Evolutionary conservation across 2,113 vertebrate species (phyloP).

Genomic region (Cynoglossus semilaevis): DNA sequence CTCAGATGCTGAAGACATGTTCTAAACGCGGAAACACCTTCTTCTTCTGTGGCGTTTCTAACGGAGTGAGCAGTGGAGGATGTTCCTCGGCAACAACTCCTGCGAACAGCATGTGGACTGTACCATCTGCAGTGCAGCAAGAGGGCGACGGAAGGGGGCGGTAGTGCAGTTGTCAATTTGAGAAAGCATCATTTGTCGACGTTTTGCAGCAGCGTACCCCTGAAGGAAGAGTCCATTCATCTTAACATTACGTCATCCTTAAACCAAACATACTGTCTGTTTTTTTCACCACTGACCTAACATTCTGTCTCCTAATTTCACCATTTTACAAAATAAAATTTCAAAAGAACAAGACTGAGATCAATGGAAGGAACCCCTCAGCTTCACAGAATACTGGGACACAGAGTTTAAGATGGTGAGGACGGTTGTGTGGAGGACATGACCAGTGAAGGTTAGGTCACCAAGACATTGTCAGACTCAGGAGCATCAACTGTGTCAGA

Average conservation of each 20-base stretch:
- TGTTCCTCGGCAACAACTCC: constrained; percentile 80
- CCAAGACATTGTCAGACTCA: no score
- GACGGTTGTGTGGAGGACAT: no score
- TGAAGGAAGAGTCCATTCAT: constrained; percentile 45
- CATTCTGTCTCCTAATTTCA: no score
- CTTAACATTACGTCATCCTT: constrained; percentile 73
- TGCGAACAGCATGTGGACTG: constrained; percentile 72
- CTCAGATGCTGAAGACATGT: constrained; percentile 53
- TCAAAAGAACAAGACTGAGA: no score
- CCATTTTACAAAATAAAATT: no score
- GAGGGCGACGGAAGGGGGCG: constrained; percentile 37
- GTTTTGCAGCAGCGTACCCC: constrained; percentile 21
- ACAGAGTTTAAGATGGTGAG: no score
- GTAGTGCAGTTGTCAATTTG: constrained; percentile 51
- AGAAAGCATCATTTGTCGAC: constrained; percentile 5
- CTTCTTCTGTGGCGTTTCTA: constrained; percentile 30
- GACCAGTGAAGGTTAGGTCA: no score
- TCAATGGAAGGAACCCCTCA: no score
- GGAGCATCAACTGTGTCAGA: no score
- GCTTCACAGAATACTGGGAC: no score
- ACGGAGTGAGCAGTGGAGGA: constrained; percentile 57
- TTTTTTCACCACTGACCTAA: no score
- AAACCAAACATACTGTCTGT: constrained; percentile 49
- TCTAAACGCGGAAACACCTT: constrained; percentile 30
- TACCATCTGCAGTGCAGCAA: constrained; percentile 61